A percentile compares a stretch with the other conserved stretches of the same genome.
Conservation (phyloP, 2,888 invertebrate genomes). For the Drosophila colorata region DNA sequence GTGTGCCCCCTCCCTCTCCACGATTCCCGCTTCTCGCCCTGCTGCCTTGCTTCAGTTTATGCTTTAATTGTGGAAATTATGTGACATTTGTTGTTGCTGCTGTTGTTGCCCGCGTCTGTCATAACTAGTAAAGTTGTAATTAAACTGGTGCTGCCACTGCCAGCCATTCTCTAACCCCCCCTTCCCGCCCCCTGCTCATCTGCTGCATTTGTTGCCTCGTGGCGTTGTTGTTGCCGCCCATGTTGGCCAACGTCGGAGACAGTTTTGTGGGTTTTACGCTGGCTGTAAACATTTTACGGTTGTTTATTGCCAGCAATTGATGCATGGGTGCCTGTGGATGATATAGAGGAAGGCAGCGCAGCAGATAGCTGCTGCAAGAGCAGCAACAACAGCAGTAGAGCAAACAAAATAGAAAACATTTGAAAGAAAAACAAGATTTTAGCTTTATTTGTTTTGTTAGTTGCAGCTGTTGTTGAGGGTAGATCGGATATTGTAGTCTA, state of each 20-base stretch:
- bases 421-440: conserved; percentile 6
- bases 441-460: background rate
- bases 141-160: conserved; percentile 61
- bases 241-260: conserved; percentile 48
- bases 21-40: background rate
- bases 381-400: background rate
- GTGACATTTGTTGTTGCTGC: conserved; percentile 68
- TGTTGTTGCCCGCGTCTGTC: conserved; percentile 63
- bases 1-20: conserved; percentile 1
- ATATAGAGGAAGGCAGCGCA: conserved; percentile 26
- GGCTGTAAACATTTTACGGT: conserved; percentile 73
- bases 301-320: conserved; percentile 71
- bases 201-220: conserved; percentile 25
- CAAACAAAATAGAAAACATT: conserved; percentile 9
- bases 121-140: conserved; percentile 77
- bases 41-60: conserved; percentile 69
- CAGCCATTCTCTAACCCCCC: background rate
- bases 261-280: conserved; percentile 73
- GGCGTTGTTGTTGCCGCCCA: conserved; percentile 62
- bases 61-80: conserved; percentile 80
- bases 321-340: conserved; percentile 58
- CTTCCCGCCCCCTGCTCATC: background rate
- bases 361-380: background rate
- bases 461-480: background rate
- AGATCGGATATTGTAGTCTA: background rate